Evolutionary conservation across 2,797 vertebrate species (phyloP).

Genomic region (Sylvilagus floridanus): DNA sequence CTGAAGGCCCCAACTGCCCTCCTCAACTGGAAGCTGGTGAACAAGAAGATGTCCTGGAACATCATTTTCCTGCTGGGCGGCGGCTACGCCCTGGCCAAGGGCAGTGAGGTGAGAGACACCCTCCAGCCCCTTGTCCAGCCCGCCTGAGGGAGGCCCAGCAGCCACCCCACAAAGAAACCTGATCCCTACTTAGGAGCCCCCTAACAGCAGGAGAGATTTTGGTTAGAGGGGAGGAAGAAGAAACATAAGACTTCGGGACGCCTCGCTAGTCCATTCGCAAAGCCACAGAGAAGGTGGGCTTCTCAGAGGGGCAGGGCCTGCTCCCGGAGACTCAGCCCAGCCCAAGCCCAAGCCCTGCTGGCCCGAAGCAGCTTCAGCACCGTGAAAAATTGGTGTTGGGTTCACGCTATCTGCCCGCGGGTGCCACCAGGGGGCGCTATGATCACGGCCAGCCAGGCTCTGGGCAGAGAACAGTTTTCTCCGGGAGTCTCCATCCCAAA

Average conservation of each 20-base stretch:
- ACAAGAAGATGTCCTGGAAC: conserved; percentile 96
- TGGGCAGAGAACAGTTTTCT: background rate
- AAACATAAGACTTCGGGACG: background rate
- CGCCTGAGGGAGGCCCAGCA: background rate
- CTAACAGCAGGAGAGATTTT: background rate
- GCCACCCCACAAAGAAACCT: background rate
- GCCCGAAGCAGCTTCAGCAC: background rate
- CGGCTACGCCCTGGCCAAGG: conserved; percentile 95
- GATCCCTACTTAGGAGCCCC: background rate
- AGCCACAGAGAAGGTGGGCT: background rate
- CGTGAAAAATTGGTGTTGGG: accelerated
- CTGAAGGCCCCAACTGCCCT: conserved; percentile 83
- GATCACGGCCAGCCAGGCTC: background rate
- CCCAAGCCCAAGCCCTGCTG: too few relatives aligned
- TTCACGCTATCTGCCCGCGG: background rate
- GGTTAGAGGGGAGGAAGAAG: background rate
- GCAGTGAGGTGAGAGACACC: conserved; percentile 92
- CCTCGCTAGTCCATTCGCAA: background rate
- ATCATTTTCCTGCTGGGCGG: conserved; percentile 95
- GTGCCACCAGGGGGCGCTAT: conserved; percentile 65
- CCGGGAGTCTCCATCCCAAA: background rate
- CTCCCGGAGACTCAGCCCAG: background rate
- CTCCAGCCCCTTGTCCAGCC: background rate
- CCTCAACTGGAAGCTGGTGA: conserved; percentile 91
- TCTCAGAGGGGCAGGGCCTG: background rate